Evolutionary conservation across 2,888 invertebrate species (phyloP).

Genomic region (Drosophila picticornis): DNA sequence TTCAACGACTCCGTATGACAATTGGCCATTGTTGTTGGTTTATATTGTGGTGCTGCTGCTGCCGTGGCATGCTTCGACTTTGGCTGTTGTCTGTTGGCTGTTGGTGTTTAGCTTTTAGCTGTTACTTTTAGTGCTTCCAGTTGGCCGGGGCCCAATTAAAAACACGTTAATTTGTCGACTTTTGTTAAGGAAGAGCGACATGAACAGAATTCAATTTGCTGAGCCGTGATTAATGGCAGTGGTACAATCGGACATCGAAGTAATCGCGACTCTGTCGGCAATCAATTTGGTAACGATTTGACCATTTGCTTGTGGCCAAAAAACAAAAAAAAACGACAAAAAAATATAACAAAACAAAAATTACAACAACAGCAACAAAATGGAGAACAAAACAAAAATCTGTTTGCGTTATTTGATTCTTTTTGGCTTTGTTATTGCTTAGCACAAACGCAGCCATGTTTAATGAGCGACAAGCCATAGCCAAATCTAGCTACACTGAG

Average conservation of each 20-base stretch:
- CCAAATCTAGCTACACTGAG: conserved; percentile 29
- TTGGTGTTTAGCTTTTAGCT: conserved; percentile 43
- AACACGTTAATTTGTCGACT: conserved; percentile 76
- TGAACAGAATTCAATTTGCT: conserved; percentile 70
- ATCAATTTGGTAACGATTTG: conserved; percentile 52
- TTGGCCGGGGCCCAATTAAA: conserved; percentile 62
- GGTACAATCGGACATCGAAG: conserved; percentile 10
- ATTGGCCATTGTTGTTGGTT: conserved; percentile 56
- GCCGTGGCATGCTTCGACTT: conserved; percentile 37
- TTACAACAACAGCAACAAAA: background rate
- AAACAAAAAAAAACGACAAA: conserved; percentile 5
- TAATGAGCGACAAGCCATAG: conserved; percentile 48
- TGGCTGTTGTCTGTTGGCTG: conserved; percentile 37
- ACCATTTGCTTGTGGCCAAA: conserved; percentile 20
- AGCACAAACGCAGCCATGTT: conserved; percentile 57
- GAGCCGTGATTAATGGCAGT: conserved; percentile 63
- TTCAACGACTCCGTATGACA: conserved; percentile 66
- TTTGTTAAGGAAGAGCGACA: conserved; percentile 45
- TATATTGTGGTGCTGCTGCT: conserved; percentile 17
- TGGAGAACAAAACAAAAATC: background rate
- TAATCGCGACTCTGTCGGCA: conserved; percentile 42
- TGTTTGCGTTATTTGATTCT: conserved; percentile 33
- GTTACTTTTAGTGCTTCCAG: conserved; percentile 57
- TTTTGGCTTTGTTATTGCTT: conserved; percentile 49
- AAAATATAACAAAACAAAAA: background rate